Conservation (phyloP, 2,113 vertebrate genomes). For the Aythya baeri region DNA sequence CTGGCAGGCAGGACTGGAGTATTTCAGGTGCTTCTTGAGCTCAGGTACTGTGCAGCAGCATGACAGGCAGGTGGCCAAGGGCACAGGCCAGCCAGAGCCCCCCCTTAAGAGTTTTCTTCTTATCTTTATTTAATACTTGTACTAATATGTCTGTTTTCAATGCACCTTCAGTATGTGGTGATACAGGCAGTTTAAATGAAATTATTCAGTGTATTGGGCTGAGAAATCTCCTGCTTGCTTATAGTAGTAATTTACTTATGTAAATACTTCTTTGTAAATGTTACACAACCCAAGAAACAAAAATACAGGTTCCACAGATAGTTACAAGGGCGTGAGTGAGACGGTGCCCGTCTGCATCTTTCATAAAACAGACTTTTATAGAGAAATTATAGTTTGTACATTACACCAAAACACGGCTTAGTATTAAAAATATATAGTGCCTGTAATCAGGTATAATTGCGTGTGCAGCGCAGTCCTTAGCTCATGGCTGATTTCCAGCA, state of each 20-base stretch:
- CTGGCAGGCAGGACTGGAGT: neutral
- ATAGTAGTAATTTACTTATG: neutral
- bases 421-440: neutral
- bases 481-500: neutral
- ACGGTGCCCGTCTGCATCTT: neutral
- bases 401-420: neutral
- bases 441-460: neutral
- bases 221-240: neutral
- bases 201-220: neutral
- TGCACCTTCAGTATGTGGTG: neutral
- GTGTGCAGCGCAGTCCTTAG: neutral
- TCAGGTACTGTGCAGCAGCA: fast-evolving
- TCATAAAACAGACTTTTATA: neutral
- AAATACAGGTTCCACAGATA: neutral
- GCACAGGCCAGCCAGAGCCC: neutral
- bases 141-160: neutral
- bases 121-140: neutral
- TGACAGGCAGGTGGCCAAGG: neutral
- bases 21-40: fast-evolving
- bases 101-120: neutral
- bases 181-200: neutral
- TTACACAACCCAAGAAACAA: neutral
- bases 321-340: neutral
- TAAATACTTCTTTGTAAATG: neutral
- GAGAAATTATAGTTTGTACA: neutral